These are phyloP conservation scores for Typhlichthys subterraneus DNA, from an alignment of 2,797 vertebrate genomes.

Conservation along the genomic window DNA sequence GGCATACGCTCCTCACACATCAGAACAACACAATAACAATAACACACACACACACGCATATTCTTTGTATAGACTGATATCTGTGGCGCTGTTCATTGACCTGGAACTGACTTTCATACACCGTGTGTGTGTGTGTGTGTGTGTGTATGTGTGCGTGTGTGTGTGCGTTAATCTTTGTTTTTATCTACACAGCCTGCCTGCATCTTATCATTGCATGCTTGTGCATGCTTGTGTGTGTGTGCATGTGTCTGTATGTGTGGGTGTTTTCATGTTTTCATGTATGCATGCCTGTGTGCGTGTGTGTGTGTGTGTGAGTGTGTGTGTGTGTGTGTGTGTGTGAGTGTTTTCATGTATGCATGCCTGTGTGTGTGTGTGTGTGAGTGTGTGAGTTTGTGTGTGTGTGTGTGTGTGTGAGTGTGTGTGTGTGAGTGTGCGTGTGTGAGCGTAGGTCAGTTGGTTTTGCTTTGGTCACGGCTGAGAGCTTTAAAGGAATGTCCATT, in stretches of 20 bases:
- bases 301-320: conserved; percentile 30
- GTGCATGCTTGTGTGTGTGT: conserved; percentile 28
- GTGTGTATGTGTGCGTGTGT: conserved; percentile 27
- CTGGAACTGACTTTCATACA: conserved; percentile 76
- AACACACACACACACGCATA: conserved; percentile 36
- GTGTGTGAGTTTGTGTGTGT: conserved; percentile 43
- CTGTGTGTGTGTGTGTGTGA: conserved; percentile 29
- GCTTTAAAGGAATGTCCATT: conserved; percentile 68
- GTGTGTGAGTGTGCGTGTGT: conserved; percentile 40
- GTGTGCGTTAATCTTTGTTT: not conserved
- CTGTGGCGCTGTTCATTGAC: conserved; percentile 64
- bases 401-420: conserved; percentile 46
- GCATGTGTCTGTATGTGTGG: conserved; percentile 8
- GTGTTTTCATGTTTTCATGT: not conserved
- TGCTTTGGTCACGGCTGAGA: conserved; percentile 63
- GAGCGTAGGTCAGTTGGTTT: conserved; percentile 65
- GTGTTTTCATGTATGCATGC: conserved; percentile 8
- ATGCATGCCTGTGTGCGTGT: not conserved
- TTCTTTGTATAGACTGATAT: conserved; percentile 65
- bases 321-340: conserved; percentile 38
- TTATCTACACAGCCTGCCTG: not conserved
- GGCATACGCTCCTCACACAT: no score
- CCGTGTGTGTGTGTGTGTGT: conserved; percentile 50
- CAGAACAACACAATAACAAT: not conserved
- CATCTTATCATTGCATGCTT: conserved; percentile 23